Percentiles rank a stretch among this genome's conserved stretches.
These are phyloP conservation scores for Galerucella calmariensis DNA, from an alignment of 2,888 invertebrate genomes.

Conservation along the genomic window DNA sequence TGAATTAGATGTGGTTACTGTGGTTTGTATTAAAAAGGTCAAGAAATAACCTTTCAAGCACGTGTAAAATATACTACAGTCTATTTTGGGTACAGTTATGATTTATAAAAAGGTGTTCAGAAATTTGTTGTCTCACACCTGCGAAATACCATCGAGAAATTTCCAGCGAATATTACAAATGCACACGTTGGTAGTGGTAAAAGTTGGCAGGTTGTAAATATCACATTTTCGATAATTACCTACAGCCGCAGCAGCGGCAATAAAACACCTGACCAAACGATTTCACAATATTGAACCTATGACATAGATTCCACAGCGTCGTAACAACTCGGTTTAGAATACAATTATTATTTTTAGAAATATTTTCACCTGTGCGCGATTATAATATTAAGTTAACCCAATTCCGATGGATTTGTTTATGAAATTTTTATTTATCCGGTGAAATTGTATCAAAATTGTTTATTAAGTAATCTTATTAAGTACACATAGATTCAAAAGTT, in stretches of 20 bases:
- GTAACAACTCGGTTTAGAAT: constrained; percentile 15
- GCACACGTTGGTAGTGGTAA: background rate
- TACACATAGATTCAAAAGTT: no score
- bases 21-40: no score
- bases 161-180: background rate
- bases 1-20: no score
- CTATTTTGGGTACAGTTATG: no score
- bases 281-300: constrained; percentile 45
- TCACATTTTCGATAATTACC: background rate
- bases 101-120: no score
- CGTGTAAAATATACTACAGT: no score
- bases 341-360: constrained; percentile 32
- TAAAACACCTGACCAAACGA: constrained; percentile 44
- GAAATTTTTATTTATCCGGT: background rate
- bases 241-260: background rate
- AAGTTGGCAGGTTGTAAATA: constrained; percentile 1
- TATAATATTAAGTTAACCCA: background rate
- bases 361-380: constrained; percentile 20
- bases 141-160: background rate
- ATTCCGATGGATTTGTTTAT: background rate
- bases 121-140: background rate
- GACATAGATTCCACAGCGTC: constrained; percentile 42
- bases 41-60: no score
- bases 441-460: background rate
- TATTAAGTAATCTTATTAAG: background rate